These are phyloP conservation scores for Ectropis grisescens DNA, from an alignment of 1,140 invertebrate genomes.

Conservation along the genomic window DNA sequence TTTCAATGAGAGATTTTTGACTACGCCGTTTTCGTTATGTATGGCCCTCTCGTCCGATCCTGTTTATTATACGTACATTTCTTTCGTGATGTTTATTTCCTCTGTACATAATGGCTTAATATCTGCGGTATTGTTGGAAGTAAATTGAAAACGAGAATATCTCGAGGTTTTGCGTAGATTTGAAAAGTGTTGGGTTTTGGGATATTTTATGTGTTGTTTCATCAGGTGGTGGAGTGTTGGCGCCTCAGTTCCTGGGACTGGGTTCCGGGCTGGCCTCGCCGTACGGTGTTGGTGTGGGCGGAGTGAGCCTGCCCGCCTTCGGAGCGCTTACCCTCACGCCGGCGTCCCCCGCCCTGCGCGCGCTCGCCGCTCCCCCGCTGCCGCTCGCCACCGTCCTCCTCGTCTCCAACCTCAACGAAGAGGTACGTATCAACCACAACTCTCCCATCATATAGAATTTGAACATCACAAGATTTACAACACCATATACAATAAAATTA, in stretches of 20 bases:
- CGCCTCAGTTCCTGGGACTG: constrained; percentile 68
- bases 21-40: too few relatives aligned
- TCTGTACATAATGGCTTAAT: too few relatives aligned
- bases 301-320: constrained; percentile 80
- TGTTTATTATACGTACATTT: too few relatives aligned
- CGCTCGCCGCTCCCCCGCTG: constrained; percentile 73
- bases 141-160: too few relatives aligned
- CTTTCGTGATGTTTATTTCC: too few relatives aligned
- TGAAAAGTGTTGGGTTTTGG: too few relatives aligned
- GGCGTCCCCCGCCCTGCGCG: constrained; percentile 76
- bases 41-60: not conserved
- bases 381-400: constrained; percentile 85
- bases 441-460: too few relatives aligned
- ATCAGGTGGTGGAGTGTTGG: constrained; percentile 64
- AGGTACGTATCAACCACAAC: constrained; percentile 74
- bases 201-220: not conserved
- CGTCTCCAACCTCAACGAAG: constrained; percentile 92
- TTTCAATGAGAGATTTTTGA: too few relatives aligned
- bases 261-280: constrained; percentile 83
- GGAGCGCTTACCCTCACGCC: constrained; percentile 80
- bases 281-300: constrained; percentile 78
- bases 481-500: too few relatives aligned
- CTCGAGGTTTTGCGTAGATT: too few relatives aligned
- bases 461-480: too few relatives aligned
- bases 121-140: too few relatives aligned